Evolutionary conservation across 2,888 invertebrate species (phyloP).

Genomic region (Papilio protenor): DNA sequence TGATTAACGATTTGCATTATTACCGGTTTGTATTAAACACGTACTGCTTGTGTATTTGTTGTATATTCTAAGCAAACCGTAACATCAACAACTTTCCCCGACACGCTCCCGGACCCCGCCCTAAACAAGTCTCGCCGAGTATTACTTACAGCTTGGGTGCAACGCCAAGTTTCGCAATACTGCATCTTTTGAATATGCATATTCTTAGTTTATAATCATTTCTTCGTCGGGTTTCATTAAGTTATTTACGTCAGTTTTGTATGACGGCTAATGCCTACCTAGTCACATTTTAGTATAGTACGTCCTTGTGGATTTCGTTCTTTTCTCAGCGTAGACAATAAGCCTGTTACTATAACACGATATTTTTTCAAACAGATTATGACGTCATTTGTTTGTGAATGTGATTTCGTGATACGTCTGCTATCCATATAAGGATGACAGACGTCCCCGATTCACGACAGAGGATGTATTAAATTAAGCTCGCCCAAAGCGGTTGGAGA

Average conservation of each 20-base stretch:
- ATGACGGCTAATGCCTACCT: background rate
- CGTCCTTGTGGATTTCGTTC: too few species aligned
- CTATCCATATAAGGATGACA: conserved; percentile 44
- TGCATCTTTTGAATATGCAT: conserved; percentile 36
- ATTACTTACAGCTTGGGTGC: conserved; percentile 37
- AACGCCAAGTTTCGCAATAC: conserved; percentile 26
- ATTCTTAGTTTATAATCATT: conserved; percentile 24
- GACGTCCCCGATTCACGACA: conserved; percentile 47
- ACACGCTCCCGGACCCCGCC: conserved; percentile 37
- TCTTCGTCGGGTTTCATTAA: conserved; percentile 6
- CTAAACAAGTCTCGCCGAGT: conserved; percentile 39
- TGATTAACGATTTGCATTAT: conserved; percentile 1
- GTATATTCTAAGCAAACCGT: conserved; percentile 28
- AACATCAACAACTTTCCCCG: conserved; percentile 39
- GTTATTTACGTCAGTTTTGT: background rate
- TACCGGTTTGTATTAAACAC: conserved; percentile 7
- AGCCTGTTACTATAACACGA: too few species aligned
- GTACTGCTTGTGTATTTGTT: background rate
- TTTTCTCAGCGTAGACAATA: too few species aligned
- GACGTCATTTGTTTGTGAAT: conserved; percentile 17
- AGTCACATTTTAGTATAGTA: background rate
- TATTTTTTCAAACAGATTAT: background rate
- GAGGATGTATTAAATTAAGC: conserved; percentile 61
- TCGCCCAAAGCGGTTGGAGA: conserved; percentile 53
- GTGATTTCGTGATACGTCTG: conserved; percentile 36